phyloP scores from a whole-genome alignment of 2,888 invertebrate genomes.

The Drosophila cognata region DNA sequence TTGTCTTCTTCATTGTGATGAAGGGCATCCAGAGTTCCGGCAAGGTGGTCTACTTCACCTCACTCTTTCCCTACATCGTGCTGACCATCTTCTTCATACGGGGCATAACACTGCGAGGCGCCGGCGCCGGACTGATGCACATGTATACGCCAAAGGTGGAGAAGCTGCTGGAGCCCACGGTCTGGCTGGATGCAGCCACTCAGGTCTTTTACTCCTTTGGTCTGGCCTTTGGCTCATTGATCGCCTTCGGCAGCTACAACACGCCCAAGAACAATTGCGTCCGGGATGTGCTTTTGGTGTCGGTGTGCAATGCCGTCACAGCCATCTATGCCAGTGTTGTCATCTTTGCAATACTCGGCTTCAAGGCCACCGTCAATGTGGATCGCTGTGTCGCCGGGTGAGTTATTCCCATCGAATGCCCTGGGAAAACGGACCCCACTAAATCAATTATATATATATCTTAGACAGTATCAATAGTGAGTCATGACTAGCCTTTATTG shows the following conservation, averaged over 20 bases:
- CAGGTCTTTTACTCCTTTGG: constrained; percentile 99
- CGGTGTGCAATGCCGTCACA: constrained; percentile 96
- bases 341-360: constrained; percentile 97
- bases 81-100: constrained; percentile 97
- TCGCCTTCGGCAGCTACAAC: constrained; percentile 98
- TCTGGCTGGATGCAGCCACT: constrained; percentile 98
- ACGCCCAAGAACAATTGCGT: constrained; percentile 97
- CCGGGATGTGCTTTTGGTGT: constrained; percentile 95
- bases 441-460: no score
- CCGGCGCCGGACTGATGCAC: constrained; percentile 93
- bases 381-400: constrained; percentile 92
- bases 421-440: no score
- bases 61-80: constrained; percentile 96
- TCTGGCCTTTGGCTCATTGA: constrained; percentile 96
- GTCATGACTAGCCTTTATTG: neutral
- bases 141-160: constrained; percentile 97
- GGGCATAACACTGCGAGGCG: constrained; percentile 94
- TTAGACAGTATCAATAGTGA: neutral
- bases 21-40: constrained; percentile 98
- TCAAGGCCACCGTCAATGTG: constrained; percentile 96
- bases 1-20: constrained; percentile 98
- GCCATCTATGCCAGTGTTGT: constrained; percentile 98
- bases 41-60: constrained; percentile 98
- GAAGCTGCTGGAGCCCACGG: constrained; percentile 93
- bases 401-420: constrained; percentile 78